Evolutionary conservation across 1,140 invertebrate species (phyloP).

Genomic region (Coptotermes formosanus): DNA sequence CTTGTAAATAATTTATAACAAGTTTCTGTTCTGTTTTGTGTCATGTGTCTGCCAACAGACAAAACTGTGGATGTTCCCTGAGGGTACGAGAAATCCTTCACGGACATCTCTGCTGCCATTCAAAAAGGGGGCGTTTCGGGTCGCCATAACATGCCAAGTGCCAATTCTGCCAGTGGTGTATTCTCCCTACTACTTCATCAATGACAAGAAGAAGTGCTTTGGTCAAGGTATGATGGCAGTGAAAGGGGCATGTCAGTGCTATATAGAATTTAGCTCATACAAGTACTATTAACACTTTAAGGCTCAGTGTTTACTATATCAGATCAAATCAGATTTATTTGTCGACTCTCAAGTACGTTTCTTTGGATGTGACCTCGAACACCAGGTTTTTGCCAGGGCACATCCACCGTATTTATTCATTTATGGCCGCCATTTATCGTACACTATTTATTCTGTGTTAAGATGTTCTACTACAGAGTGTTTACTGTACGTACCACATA

Average conservation of each 20-base stretch:
- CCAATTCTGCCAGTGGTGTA: slow-evolving; percentile 71
- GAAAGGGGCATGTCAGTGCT: background rate
- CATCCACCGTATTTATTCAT: too few species aligned
- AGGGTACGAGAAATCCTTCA: slow-evolving; percentile 56
- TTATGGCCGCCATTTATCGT: too few species aligned
- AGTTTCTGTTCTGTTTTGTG: too few species aligned
- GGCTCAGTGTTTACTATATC: too few species aligned
- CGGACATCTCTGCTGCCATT: slow-evolving; percentile 53
- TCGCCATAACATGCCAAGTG: slow-evolving; percentile 68
- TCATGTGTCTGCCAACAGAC: slow-evolving; percentile 46
- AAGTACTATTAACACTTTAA: background rate
- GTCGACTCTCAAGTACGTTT: too few species aligned
- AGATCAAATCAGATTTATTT: too few species aligned
- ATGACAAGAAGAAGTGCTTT: slow-evolving; percentile 53
- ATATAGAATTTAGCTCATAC: background rate
- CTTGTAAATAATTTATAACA: too few species aligned
- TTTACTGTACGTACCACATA: too few species aligned
- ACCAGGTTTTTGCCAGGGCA: too few species aligned
- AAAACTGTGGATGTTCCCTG: slow-evolving; percentile 65
- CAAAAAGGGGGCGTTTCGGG: slow-evolving; percentile 75
- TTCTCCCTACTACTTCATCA: slow-evolving; percentile 66
- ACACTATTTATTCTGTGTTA: too few species aligned
- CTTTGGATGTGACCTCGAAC: too few species aligned
- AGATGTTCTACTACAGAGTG: too few species aligned
- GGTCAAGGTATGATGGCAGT: slow-evolving; percentile 47